Evolutionary conservation across 2,888 invertebrate species (phyloP).

Genomic region (Trimorus sp.): DNA sequence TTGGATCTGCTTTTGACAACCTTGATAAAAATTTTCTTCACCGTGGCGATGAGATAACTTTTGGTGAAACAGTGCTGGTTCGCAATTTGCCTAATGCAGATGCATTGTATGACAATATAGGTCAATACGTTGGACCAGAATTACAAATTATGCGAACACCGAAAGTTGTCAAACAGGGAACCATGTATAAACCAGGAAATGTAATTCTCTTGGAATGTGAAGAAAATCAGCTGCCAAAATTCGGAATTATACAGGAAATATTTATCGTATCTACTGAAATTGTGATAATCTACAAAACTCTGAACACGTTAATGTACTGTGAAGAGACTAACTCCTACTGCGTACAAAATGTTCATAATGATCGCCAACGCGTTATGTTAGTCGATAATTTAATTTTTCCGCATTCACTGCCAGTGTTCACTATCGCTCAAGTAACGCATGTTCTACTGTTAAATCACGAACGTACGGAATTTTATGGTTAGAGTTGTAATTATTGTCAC

Average conservation of each 20-base stretch:
- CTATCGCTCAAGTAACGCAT: neutral
- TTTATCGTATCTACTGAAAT: constrained; percentile 12
- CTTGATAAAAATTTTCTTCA: constrained; percentile 49
- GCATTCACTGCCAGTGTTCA: constrained; percentile 9
- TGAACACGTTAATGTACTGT: constrained; percentile 42
- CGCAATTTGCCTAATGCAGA: constrained; percentile 20
- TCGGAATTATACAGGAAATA: constrained; percentile 17
- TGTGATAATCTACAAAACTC: constrained; percentile 29
- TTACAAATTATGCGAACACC: too few relatives aligned
- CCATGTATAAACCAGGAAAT: neutral
- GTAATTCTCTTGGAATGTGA: constrained; percentile 52
- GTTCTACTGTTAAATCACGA: neutral
- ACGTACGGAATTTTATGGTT: constrained; percentile 1
- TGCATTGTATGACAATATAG: constrained; percentile 3
- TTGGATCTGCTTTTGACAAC: constrained; percentile 20
- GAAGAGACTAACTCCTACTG: constrained; percentile 53
- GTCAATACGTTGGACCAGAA: too few relatives aligned
- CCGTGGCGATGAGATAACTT: constrained; percentile 39
- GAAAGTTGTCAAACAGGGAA: too few relatives aligned
- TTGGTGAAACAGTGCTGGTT: constrained; percentile 30
- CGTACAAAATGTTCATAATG: neutral
- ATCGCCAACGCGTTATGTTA: constrained; percentile 2
- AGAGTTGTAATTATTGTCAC: neutral
- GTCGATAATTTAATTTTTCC: constrained; percentile 25
- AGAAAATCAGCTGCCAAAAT: constrained; percentile 13